A percentile compares a stretch with the other conserved stretches of the same genome.
Evolutionary conservation across 2,797 vertebrate genomes (phyloP).

Genomic region (Sebastolobus altivelis): DNA sequence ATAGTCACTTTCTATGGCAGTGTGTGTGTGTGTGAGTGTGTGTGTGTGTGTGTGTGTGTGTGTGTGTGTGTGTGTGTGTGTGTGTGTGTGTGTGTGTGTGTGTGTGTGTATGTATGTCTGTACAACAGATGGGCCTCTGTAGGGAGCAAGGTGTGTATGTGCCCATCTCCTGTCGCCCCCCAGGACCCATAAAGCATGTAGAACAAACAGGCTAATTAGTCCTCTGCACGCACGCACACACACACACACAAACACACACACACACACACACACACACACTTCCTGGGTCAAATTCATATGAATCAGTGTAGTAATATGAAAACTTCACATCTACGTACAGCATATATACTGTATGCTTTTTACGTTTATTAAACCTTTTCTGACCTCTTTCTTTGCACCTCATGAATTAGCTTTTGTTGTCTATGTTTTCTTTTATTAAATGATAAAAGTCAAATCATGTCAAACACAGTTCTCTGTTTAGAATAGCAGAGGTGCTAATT

Average conservation of each 20-base stretch:
- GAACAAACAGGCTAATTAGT: conserved; percentile 94
- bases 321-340: background rate
- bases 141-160: conserved; percentile 69
- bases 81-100: conserved; percentile 27
- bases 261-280: background rate
- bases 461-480: background rate
- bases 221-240: conserved; percentile 3
- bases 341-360: too few relatives aligned
- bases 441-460: background rate
- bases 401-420: background rate
- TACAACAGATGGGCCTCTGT: conserved; percentile 76
- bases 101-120: conserved; percentile 35
- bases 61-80: background rate
- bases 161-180: conserved; percentile 89
- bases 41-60: conserved; percentile 15
- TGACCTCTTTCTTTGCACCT: background rate
- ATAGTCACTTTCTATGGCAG: conserved; percentile 13
- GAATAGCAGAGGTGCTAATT: background rate
- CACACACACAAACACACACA: background rate
- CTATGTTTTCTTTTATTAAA: background rate
- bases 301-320: background rate
- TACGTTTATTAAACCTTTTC: too few relatives aligned
- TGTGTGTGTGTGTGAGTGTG: conserved; percentile 29
- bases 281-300: background rate
- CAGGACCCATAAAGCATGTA: conserved; percentile 93